A percentile compares a stretch with the other conserved stretches of the same genome.
These are phyloP conservation scores for Ormyrus nitidulus DNA, from an alignment of 2,888 invertebrate species.

Conservation along the genomic window DNA sequence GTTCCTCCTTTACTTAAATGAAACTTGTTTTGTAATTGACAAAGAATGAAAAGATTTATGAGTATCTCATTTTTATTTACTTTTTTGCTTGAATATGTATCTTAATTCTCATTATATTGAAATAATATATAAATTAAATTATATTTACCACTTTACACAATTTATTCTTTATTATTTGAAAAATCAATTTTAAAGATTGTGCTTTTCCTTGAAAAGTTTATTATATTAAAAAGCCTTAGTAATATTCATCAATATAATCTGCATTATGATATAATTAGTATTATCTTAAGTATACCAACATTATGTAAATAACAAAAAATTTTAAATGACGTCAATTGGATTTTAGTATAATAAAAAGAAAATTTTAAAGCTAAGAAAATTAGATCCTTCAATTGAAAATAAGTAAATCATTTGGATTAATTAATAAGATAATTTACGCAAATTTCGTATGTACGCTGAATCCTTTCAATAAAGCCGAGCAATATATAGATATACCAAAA, in stretches of 20 bases:
- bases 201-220: too few species aligned
- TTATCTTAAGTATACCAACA: not conserved
- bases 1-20: not conserved
- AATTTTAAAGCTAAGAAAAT: not conserved
- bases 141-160: too few species aligned
- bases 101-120: too few species aligned
- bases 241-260: slow-evolving; percentile 18
- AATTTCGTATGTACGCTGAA: not conserved
- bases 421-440: not conserved
- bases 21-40: slow-evolving; percentile 15
- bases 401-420: not conserved
- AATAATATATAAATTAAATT: too few species aligned
- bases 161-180: not conserved
- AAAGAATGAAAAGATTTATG: not conserved
- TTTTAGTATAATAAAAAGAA: not conserved
- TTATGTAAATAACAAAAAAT: not conserved
- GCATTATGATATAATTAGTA: slow-evolving; percentile 12
- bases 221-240: slow-evolving; percentile 3
- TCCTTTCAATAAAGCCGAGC: too few species aligned
- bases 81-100: too few species aligned
- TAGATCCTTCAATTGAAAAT: not conserved
- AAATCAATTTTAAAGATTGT: slow-evolving; percentile 6
- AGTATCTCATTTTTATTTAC: not conserved
- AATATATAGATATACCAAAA: too few species aligned
- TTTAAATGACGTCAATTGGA: not conserved